Conservation (phyloP, 2,888 invertebrate genomes). For the Pseudococcus viburni region DNA sequence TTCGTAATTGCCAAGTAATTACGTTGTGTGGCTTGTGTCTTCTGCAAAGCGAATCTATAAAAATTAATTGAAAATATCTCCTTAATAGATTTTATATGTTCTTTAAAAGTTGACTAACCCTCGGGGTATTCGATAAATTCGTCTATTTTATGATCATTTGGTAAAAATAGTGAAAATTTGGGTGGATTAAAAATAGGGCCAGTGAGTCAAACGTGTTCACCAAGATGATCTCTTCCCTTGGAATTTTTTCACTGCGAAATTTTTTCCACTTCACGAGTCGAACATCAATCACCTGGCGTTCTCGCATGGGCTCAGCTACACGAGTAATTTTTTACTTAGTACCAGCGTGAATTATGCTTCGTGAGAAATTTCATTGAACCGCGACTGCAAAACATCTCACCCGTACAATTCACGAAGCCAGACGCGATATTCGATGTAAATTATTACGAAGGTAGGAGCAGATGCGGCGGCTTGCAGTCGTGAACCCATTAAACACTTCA, state of each 20-base stretch:
- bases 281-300: conserved; percentile 6
- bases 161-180: neutral
- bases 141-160: neutral
- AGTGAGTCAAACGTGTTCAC: too few relatives aligned
- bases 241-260: neutral
- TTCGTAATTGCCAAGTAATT: conserved; percentile 23
- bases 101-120: neutral
- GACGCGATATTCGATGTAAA: conserved; percentile 18
- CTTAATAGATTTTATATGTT: neutral
- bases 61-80: conserved; percentile 17
- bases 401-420: conserved; percentile 6
- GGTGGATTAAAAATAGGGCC: neutral
- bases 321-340: neutral
- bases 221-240: too few relatives aligned
- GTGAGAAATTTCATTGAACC: conserved; percentile 37
- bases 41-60: neutral
- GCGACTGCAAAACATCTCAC: neutral
- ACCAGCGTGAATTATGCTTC: neutral
- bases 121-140: neutral
- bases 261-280: neutral
- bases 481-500: conserved; percentile 1
- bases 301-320: neutral
- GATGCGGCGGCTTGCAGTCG: neutral
- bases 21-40: conserved; percentile 16
- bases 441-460: neutral